Evolutionary conservation across 2,113 vertebrate genomes (phyloP), one percentile per base, ranked within the genome.

Genomic region (Spermophilus dauricus): DNA sequence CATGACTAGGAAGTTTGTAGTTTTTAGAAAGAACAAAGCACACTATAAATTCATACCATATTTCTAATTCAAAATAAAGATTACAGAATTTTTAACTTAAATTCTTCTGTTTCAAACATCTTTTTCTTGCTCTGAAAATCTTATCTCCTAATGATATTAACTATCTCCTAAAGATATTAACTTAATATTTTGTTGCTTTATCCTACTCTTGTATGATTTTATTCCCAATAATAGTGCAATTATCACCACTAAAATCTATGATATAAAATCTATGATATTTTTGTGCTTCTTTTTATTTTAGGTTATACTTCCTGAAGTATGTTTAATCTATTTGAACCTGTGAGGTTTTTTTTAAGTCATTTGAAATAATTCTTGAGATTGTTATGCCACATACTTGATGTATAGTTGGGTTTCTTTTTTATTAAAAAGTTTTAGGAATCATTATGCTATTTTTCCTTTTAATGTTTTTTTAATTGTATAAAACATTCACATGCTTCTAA

Each of bases 201-300:
- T 30, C 30, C 18, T 70, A 85, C 34, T 72, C 6, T 90, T 22
- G 26, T 56, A 53, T 34, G 80, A 58, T n/a, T 63, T 8, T 85
- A 85, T 24, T 85, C 45, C 94, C 76, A 93, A 48, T 58, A 81
- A 81, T 22, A 65, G 81, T 85, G 34, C 77, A 80, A 86, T 65
- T 92, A 75, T 80, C 45, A 85, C 12, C 42, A 89, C 34, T 86
- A 87, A 53, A 26, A 37, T 8, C 3, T n/a, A 42, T 1, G 26
- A 26, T 28, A 45, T n/a, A 91, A 32, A 76, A 6, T 24, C 45
- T 32, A 86, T 90, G 37, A 75, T 22, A 4, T 16, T 12, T 73
- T 85, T 81, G 13, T 12, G 51, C 18, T 75, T 93, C 32, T 82
- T 95, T 94, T 70, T 34, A 3, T 91, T 16, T 86, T 70, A 81